A percentile compares a stretch with the other conserved stretches of the same genome.
phyloP scores from a whole-genome alignment of 2,113 vertebrate genomes.

The Catharus bicknelli region DNA sequence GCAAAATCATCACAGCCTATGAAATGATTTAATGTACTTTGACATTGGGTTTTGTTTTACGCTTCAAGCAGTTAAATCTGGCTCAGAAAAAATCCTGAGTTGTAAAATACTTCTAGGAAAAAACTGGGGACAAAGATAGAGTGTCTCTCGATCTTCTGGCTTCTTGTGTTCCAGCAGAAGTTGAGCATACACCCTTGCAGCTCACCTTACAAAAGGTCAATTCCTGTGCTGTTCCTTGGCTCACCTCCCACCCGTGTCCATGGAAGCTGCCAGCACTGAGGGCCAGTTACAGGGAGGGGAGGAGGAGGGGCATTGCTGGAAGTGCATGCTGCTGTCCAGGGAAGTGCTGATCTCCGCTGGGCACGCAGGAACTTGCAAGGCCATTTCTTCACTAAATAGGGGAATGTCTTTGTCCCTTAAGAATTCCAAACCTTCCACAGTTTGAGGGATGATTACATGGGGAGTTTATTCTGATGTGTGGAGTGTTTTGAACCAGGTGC shows the following conservation, averaged over 20 bases:
- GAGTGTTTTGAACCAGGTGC: neutral
- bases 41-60: neutral
- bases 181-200: neutral
- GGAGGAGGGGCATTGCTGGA: neutral
- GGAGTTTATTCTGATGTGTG: neutral
- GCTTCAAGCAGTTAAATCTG: neutral
- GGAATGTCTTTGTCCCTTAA: neutral
- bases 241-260: accelerated
- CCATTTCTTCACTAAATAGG: accelerated
- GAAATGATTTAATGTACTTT: neutral
- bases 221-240: accelerated
- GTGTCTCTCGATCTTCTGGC: neutral
- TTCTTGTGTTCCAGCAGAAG: neutral
- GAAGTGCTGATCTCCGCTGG: neutral
- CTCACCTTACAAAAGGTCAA: neutral
- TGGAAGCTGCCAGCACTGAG: neutral
- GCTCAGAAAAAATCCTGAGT: neutral
- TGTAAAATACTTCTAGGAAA: neutral
- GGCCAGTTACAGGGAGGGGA: accelerated
- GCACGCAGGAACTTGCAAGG: neutral
- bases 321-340: accelerated
- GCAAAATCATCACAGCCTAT: neutral
- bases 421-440: accelerated
- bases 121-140: accelerated
- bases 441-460: neutral